phyloP scores from a whole-genome alignment of 2,797 vertebrate genomes.

The Sarcophilus harrisii region DNA sequence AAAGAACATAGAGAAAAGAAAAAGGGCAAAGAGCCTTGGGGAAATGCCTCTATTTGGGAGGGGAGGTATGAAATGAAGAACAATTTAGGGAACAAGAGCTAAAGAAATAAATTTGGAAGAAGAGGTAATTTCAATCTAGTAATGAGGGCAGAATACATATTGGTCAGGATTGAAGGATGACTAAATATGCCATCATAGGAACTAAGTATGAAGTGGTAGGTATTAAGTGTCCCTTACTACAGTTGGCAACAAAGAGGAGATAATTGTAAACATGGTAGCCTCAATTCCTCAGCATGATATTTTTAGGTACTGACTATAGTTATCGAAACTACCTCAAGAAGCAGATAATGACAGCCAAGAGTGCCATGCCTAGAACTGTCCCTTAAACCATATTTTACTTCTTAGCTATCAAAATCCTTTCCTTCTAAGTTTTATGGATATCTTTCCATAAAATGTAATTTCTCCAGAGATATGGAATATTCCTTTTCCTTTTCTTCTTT shows the following conservation, averaged over 20 bases:
- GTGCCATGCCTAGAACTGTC: neutral
- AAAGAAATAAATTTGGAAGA: neutral
- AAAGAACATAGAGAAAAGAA: neutral
- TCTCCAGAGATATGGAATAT: neutral
- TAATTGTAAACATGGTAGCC: neutral
- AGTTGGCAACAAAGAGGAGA: neutral
- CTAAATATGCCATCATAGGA: neutral
- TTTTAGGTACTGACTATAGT: neutral
- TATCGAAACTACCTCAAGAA: neutral
- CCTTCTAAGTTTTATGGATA: neutral
- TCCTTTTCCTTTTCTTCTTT: neutral
- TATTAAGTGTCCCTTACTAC: neutral
- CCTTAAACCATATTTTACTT: neutral
- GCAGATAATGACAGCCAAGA: neutral
- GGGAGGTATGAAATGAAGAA: neutral
- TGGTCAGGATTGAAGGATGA: neutral
- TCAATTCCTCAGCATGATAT: neutral
- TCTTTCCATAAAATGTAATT: neutral
- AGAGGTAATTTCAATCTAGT: neutral
- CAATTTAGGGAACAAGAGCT: neutral
- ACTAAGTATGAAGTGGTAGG: neutral
- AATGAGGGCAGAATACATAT: neutral
- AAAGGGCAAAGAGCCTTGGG: neutral
- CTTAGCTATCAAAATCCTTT: neutral
- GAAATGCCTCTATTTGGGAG: neutral